A percentile compares a stretch with the other conserved stretches of the same genome.
Conservation (phyloP, 2,113 vertebrate genomes). For the Perca flavescens region DNA sequence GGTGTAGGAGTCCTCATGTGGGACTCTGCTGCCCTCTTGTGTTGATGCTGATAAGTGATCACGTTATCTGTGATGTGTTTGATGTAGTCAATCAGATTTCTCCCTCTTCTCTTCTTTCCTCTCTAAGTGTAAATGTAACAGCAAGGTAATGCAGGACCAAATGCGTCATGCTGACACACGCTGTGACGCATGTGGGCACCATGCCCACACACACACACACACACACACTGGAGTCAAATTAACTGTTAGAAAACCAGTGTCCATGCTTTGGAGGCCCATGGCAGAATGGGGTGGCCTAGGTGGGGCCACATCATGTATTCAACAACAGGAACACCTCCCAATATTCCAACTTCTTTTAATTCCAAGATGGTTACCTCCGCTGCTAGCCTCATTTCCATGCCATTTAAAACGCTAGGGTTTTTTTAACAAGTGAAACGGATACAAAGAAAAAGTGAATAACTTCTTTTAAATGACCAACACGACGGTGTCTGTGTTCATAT, state of each 20-base stretch:
- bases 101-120: background rate
- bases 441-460: too few species aligned
- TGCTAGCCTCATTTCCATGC: background rate
- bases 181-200: constrained; percentile 41
- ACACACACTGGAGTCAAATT: constrained; percentile 17
- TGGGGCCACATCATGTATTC: background rate
- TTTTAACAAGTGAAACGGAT: too few species aligned
- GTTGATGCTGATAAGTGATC: constrained; percentile 16
- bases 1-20: background rate
- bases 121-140: background rate
- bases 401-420: background rate
- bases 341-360: background rate
- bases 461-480: too few species aligned
- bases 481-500: too few species aligned
- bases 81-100: constrained; percentile 21
- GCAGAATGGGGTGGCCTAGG: too few species aligned
- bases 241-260: constrained; percentile 7
- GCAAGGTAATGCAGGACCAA: constrained; percentile 19
- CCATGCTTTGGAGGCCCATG: background rate
- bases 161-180: constrained; percentile 45
- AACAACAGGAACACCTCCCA: background rate
- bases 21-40: constrained; percentile 64
- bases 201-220: constrained; percentile 24
- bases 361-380: too few species aligned
- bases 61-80: background rate